phyloP scores from a whole-genome alignment of 1,140 invertebrate species.

The Wiebesia pumilae region DNA sequence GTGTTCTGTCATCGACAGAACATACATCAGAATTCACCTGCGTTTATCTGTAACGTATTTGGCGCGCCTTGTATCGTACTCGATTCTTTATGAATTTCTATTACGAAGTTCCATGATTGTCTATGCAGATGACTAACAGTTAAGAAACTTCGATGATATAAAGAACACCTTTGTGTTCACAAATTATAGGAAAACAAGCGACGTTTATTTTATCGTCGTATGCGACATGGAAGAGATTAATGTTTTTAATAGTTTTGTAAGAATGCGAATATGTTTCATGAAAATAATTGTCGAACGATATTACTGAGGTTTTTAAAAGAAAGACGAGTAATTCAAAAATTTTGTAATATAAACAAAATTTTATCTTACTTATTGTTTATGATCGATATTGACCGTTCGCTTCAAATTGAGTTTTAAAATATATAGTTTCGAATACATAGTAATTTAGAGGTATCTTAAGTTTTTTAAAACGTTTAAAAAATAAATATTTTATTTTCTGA shows the following conservation, averaged over 20 bases:
- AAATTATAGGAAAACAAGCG: neutral
- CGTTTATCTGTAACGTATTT: neutral
- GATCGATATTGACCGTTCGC: neutral
- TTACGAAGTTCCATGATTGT: neutral
- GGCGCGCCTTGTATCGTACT: neutral
- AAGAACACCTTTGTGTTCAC: neutral
- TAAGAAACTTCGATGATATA: neutral
- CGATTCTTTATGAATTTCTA: neutral
- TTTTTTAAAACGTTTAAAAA: no score
- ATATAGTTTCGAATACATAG: no score
- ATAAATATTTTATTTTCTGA: neutral
- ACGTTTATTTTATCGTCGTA: neutral
- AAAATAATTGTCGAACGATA: neutral
- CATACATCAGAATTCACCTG: neutral
- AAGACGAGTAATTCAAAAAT: neutral
- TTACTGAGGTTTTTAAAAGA: neutral
- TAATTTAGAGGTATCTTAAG: neutral
- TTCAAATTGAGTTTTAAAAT: neutral
- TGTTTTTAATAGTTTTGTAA: neutral
- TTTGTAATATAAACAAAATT: neutral
- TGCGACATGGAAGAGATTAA: neutral
- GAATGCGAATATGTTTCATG: constrained; percentile 1
- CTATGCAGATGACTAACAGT: neutral
- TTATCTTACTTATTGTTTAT: neutral
- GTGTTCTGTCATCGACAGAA: neutral